Evolutionary conservation across 2,797 vertebrate species (phyloP).

Genomic region (Choloepus didactylus): DNA sequence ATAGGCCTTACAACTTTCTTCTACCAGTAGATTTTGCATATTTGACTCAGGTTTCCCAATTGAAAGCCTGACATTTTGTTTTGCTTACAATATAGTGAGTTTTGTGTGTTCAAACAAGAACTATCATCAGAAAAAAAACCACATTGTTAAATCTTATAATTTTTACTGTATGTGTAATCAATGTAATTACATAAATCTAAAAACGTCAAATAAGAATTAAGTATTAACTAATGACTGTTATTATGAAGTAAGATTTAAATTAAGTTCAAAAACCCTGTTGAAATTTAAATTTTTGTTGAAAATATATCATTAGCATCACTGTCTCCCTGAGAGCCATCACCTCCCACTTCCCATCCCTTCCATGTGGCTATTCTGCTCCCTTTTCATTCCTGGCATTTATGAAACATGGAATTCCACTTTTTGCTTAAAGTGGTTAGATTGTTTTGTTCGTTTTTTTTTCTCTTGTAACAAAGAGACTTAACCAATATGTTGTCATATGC

Average conservation of each 20-base stretch:
- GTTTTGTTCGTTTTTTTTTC: not conserved
- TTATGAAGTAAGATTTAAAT: conserved; percentile 44
- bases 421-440: not conserved
- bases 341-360: not conserved
- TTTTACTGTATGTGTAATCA: conserved; percentile 34
- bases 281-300: conserved; percentile 58
- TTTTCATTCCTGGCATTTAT: not conserved
- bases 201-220: conserved; percentile 56
- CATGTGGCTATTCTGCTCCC: not conserved
- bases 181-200: conserved; percentile 50
- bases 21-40: conserved; percentile 59
- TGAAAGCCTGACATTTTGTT: conserved; percentile 68
- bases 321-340: not conserved
- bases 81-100: conserved; percentile 68
- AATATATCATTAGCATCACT: not conserved
- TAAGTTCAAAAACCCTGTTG: conserved; percentile 7
- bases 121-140: not conserved
- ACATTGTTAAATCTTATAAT: conserved; percentile 29
- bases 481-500: not conserved
- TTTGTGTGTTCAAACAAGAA: conserved; percentile 68
- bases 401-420: conserved; percentile 28
- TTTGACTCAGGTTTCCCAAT: conserved; percentile 80
- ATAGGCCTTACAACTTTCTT: conserved; percentile 67
- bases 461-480: not conserved
- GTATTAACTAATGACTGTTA: not conserved